Conservation (phyloP, 2,888 invertebrate species). For the Oligia fasciuncula region DNA sequence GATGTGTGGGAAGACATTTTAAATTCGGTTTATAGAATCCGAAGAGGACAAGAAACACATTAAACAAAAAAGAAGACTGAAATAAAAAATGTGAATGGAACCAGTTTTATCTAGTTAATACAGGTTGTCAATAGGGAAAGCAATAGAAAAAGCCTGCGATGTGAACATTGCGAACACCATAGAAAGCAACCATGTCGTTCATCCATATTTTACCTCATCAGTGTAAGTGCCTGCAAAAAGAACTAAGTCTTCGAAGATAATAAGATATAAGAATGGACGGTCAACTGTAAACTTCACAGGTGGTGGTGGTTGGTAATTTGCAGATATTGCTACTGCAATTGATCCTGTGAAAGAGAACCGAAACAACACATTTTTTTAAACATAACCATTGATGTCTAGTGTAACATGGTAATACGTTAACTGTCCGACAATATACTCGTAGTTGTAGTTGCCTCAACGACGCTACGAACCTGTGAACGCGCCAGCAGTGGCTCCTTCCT, state of each 20-base stretch:
- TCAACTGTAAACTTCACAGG: constrained; percentile 55
- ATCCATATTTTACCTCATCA: constrained; percentile 56
- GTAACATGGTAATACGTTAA: background rate
- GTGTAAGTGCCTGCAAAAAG: constrained; percentile 74
- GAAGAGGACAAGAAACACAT: background rate
- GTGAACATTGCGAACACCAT: background rate
- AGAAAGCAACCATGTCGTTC: constrained; percentile 9
- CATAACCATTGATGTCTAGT: background rate
- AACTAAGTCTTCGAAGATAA: constrained; percentile 69
- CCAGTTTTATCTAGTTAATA: constrained; percentile 18
- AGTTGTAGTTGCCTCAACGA: background rate
- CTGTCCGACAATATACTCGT: background rate
- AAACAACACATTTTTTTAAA: background rate
- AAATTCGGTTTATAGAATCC: background rate
- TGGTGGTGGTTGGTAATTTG: constrained; percentile 24
- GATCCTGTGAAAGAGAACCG: constrained; percentile 47
- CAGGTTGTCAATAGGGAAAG: background rate
- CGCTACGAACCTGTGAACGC: constrained; percentile 91
- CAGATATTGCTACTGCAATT: constrained; percentile 31
- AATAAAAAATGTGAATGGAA: background rate
- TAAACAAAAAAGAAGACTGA: background rate
- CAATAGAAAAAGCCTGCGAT: background rate
- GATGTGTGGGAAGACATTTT: constrained; percentile 4
- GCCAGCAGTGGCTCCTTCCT: constrained; percentile 95
- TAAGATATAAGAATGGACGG: constrained; percentile 69